phyloP scores from a whole-genome alignment of 2,888 invertebrate species.

The Flexamia atlantica region DNA sequence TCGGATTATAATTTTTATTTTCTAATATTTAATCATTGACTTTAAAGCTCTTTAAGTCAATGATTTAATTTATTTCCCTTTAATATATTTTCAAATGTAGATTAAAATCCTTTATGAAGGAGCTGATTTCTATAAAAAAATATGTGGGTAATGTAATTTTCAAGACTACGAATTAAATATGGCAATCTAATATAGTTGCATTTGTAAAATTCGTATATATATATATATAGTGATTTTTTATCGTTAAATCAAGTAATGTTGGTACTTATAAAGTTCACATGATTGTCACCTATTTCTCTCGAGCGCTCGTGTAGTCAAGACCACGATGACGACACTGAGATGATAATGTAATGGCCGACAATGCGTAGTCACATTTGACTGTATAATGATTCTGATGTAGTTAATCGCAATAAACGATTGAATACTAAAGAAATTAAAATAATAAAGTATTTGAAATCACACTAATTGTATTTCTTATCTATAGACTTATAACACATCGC shows the following conservation, averaged over 20 bases:
- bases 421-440: background rate
- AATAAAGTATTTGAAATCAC: slow-evolving; percentile 33
- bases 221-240: too few relatives aligned
- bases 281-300: slow-evolving; percentile 14
- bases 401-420: background rate
- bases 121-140: too few relatives aligned
- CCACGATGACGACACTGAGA: slow-evolving; percentile 25
- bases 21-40: too few relatives aligned
- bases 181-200: too few relatives aligned
- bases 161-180: too few relatives aligned
- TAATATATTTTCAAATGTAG: too few relatives aligned
- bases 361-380: slow-evolving; percentile 46
- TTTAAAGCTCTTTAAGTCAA: too few relatives aligned
- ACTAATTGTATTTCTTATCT: slow-evolving; percentile 21
- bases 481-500: slow-evolving; percentile 5
- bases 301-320: slow-evolving; percentile 40
- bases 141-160: too few relatives aligned
- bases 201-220: too few relatives aligned
- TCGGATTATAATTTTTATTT: too few relatives aligned
- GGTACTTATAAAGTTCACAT: slow-evolving; percentile 27
- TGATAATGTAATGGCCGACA: slow-evolving; percentile 45
- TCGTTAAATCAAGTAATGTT: slow-evolving; percentile 1
- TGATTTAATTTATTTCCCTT: too few relatives aligned
- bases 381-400: slow-evolving; percentile 7
- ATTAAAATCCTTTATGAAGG: too few relatives aligned